phyloP scores from a whole-genome alignment of 1,140 invertebrate genomes.

The Stenopsyche tienmushanensis region DNA sequence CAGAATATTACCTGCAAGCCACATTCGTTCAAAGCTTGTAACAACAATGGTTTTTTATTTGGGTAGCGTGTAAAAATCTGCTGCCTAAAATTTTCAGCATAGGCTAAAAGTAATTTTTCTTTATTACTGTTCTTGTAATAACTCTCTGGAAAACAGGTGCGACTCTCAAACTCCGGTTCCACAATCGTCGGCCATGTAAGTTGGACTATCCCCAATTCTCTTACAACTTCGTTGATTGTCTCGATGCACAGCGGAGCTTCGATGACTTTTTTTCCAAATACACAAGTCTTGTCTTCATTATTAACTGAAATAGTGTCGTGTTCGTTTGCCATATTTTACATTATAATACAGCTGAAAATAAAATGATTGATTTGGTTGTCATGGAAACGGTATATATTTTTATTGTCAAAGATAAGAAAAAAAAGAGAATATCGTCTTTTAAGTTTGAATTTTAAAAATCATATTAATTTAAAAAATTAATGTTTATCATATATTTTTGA shows the following conservation, averaged over 20 bases:
- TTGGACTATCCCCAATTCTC: slow-evolving; percentile 55
- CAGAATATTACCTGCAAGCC: slow-evolving; percentile 61
- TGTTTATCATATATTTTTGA: too few species aligned
- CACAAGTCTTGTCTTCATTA: background rate
- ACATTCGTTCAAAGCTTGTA: slow-evolving; percentile 82
- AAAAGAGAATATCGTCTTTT: too few species aligned
- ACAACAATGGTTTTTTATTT: slow-evolving; percentile 68
- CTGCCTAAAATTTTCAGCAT: slow-evolving; percentile 80
- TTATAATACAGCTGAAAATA: too few species aligned
- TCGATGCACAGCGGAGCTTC: slow-evolving; percentile 23
- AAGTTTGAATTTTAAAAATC: too few species aligned
- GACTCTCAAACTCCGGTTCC: slow-evolving; percentile 55
- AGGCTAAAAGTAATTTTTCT: slow-evolving; percentile 73
- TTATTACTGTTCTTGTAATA: slow-evolving; percentile 75
- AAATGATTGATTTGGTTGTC: too few species aligned
- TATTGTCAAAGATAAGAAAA: too few species aligned
- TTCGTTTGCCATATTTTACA: too few species aligned
- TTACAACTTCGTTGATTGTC: slow-evolving; percentile 48
- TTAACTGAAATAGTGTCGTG: too few species aligned
- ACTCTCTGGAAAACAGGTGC: slow-evolving; percentile 63
- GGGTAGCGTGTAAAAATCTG: slow-evolving; percentile 71
- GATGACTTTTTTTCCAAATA: slow-evolving; percentile 29
- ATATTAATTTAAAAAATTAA: too few species aligned
- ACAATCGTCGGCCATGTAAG: slow-evolving; percentile 55
- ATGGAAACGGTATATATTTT: too few species aligned